These are phyloP conservation scores for Drosophila bunnanda DNA, from an alignment of 2,888 invertebrate species.

Conservation along the genomic window DNA sequence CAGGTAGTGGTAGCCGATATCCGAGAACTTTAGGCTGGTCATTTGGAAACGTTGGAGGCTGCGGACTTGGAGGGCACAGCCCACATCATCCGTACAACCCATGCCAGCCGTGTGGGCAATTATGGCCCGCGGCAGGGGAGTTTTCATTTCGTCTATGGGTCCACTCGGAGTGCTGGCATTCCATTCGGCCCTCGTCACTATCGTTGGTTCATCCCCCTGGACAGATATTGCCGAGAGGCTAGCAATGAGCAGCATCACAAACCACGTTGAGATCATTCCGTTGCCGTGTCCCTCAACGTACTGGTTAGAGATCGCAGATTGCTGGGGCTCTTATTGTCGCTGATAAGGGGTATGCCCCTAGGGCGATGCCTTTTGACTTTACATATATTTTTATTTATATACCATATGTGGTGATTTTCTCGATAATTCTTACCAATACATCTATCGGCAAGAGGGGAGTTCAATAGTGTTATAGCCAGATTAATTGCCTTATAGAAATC, in stretches of 20 bases:
- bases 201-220: constrained; percentile 67
- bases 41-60: constrained; percentile 89
- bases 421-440: not conserved
- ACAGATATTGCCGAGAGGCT: constrained; percentile 28
- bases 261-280: constrained; percentile 48
- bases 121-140: constrained; percentile 86
- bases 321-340: constrained; percentile 51
- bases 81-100: constrained; percentile 84
- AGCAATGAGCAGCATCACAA: constrained; percentile 17
- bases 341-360: constrained; percentile 53
- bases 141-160: constrained; percentile 80
- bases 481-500: fast-evolving
- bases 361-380: constrained; percentile 25
- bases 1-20: constrained; percentile 91
- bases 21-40: constrained; percentile 86
- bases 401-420: constrained; percentile 30
- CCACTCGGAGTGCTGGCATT: constrained; percentile 87
- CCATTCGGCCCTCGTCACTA: constrained; percentile 88
- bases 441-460: not conserved
- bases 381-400: not conserved
- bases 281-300: constrained; percentile 27
- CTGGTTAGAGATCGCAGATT: constrained; percentile 37
- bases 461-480: not conserved
- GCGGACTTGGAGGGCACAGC: constrained; percentile 86
- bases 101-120: constrained; percentile 88